Evolutionary conservation across 2,888 invertebrate genomes (phyloP), one percentile per base, ranked within the genome.

Genomic region (Hirtodrosophila alboralis): DNA sequence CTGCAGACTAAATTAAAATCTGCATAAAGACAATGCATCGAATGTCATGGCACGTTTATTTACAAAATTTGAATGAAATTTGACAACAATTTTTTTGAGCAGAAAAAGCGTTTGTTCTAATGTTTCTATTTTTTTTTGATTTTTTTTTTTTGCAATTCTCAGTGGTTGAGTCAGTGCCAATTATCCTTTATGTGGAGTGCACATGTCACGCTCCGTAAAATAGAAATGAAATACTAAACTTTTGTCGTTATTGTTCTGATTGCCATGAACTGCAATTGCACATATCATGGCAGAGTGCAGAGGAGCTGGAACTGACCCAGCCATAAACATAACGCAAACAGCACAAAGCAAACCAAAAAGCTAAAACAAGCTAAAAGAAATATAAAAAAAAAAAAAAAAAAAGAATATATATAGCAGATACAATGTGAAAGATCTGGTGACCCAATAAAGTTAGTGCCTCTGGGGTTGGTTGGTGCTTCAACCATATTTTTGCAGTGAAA

Each of bases 231-330:
- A 79, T 68, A 86, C 68, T 85, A 79, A 75, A 85, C 62, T 79
- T 62, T 51, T 27, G 65, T 83, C 79, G 68, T 85, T 83, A 67
- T 62, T 61, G 53, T 61, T 48, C 68, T 78, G 84, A 79, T 79
- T 85, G 84, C 86, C 84, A 66, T 83, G 80, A 79, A 79, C 84
- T 79, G 86, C 86, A 85, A 68, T 75, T 79, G 78, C 84, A 70
- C 59, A 70, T 48, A 40, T 47, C 62, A 52, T 7, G 52, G 31
- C 18, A 28, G n/a, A 37, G 37, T 37, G 36, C 26, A 27, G 8
- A 7, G 23, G 18, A 27, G 31, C 38, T 45, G 63, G 67, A 73
- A 62, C 27, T 61, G 51, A 45, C 52, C 59, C 28, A 48, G 43
- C 66, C 52, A 74, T 70, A 85, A 78, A 64, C 83, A 74, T 70